Evolutionary conservation across 2,888 invertebrate species (phyloP), one percentile per base, ranked within the genome.

Genomic region (Drosophila fungiperda): DNA sequence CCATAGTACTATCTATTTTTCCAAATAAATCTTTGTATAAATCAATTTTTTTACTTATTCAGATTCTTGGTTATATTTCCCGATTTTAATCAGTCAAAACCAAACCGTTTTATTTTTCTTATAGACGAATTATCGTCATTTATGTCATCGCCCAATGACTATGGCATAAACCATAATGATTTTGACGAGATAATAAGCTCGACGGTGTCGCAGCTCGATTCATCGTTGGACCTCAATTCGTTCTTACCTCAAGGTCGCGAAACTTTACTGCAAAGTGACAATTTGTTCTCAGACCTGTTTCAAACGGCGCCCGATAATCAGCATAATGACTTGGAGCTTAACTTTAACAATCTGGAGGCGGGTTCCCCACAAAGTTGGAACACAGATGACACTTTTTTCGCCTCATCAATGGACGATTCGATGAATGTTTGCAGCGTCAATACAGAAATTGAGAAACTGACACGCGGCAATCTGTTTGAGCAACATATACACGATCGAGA

Each of bases 161-260:
- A 90, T 62, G 83, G 86, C 45, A 77, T 91, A 3, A 67, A 73
- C 50, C 75, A 70, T 6, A 86, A 90, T 73, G 90, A 90, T 70
- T 80, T 92, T 58, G 91, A 92, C 36, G 92, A 92, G 40, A 91
- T 91, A 59, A 78, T 92, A 59, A 86, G 88, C 45, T 86, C 90
- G 20, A 89, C 91, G 12, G 89, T 89, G 59, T 85, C 88, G 0
- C 82, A 88, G 23, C 78, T 91, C 32, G 89, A 91, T 69, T 78
- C 87, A 32, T 83, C 90, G 1, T 60, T 90, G 60, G 87, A 90
- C 38, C 73, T 91, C 6, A 82, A 81, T 57, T 67, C 75, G 3
- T 80, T 86, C 20, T 76, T 80, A 29, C 55, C 80, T 1, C 65
- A 65, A 54, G 62, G 68, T 48, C 68, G 65, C 26, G 69, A 58